Evolutionary conservation across 2,113 vertebrate genomes (phyloP).

Genomic region (Petromus typicus): DNA sequence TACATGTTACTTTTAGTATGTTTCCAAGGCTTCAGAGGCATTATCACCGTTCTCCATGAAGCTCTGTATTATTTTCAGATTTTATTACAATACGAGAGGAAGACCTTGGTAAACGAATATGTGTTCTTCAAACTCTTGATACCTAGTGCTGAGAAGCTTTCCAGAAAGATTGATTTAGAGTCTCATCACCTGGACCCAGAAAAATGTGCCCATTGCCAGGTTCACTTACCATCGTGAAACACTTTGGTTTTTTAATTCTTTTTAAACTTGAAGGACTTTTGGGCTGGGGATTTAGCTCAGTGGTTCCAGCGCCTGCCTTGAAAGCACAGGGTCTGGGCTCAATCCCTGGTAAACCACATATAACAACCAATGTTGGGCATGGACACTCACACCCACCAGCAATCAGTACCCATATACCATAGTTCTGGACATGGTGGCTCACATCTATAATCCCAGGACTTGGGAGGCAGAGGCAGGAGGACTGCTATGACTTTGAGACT

Average conservation of each 20-base stretch:
- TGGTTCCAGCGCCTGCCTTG: too few relatives aligned
- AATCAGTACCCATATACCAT: too few relatives aligned
- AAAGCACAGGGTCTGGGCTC: too few relatives aligned
- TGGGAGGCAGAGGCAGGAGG: too few relatives aligned
- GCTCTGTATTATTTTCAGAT: constrained; percentile 27
- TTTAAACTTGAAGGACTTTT: constrained; percentile 27
- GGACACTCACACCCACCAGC: too few relatives aligned
- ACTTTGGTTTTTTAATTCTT: not conserved
- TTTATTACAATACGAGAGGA: not conserved
- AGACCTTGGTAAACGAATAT: not conserved
- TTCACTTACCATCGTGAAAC: not conserved
- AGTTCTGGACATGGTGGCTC: too few relatives aligned
- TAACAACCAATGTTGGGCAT: too few relatives aligned
- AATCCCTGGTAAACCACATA: too few relatives aligned
- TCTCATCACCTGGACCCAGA: not conserved
- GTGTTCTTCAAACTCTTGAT: not conserved
- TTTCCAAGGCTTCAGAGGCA: not conserved
- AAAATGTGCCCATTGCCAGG: accelerated
- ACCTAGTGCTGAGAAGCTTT: not conserved
- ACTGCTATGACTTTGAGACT: too few relatives aligned
- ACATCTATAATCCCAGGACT: too few relatives aligned
- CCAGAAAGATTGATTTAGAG: not conserved
- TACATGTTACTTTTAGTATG: not conserved
- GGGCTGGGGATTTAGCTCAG: too few relatives aligned
- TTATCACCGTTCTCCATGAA: not conserved